A percentile compares a stretch with the other conserved stretches of the same genome.
These are phyloP conservation scores for Rhagologus leucostigma DNA, from an alignment of 2,113 vertebrate genomes.

Conservation along the genomic window DNA sequence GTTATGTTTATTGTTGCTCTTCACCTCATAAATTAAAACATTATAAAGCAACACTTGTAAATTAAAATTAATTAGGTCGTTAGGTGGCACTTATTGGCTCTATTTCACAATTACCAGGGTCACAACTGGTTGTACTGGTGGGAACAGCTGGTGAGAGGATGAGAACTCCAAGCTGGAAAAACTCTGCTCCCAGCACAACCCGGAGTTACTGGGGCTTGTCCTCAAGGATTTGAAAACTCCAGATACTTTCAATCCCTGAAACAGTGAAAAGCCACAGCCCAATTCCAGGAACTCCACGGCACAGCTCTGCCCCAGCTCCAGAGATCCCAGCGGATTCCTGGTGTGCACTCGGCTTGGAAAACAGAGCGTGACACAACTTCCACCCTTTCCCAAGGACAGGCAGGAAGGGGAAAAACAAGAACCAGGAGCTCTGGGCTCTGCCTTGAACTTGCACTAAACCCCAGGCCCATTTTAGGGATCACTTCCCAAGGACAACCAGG, in stretches of 20 bases:
- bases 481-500: background rate
- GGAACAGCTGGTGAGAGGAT: background rate
- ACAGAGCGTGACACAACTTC: background rate
- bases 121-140: background rate
- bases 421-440: background rate
- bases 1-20: background rate
- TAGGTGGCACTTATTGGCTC: background rate
- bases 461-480: background rate
- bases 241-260: background rate
- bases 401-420: background rate
- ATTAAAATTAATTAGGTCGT: background rate
- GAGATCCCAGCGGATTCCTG: background rate
- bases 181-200: background rate
- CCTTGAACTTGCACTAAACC: background rate
- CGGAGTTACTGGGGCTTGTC: background rate
- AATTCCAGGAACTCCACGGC: background rate
- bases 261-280: background rate
- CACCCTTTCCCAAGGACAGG: background rate
- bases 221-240: background rate
- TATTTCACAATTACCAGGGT: background rate
- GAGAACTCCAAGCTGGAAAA: background rate
- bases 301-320: background rate
- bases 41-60: background rate
- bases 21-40: background rate
- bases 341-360: background rate